Evolutionary conservation across 2,888 invertebrate species (phyloP).

Genomic region (Oscheius sp.): DNA sequence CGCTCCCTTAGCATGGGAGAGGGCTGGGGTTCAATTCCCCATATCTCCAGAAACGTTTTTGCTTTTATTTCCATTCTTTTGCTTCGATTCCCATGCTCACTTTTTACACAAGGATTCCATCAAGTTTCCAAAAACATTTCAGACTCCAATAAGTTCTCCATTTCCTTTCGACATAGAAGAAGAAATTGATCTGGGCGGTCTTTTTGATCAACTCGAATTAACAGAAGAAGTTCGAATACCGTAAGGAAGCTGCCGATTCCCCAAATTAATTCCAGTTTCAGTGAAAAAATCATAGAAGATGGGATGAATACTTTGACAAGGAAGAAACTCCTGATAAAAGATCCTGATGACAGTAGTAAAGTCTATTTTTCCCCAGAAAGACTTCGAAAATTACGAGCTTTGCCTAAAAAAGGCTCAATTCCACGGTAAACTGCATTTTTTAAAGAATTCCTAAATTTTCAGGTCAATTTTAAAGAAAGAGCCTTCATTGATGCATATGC

Average conservation of each 20-base stretch:
- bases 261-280: constrained; percentile 1
- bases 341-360: constrained; percentile 35
- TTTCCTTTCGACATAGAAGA: constrained; percentile 31
- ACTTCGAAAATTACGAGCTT: neutral
- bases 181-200: constrained; percentile 19
- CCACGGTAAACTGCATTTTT: constrained; percentile 12
- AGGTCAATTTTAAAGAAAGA: constrained; percentile 50
- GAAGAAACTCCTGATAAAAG: constrained; percentile 36
- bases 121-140: too few relatives aligned
- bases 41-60: constrained; percentile 48
- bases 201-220: constrained; percentile 30
- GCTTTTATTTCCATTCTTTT: too few relatives aligned
- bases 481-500: constrained; percentile 42
- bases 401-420: constrained; percentile 31
- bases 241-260: too few relatives aligned
- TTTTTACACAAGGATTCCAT: too few relatives aligned
- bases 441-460: neutral
- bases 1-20: constrained; percentile 61
- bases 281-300: neutral
- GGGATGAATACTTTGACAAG: constrained; percentile 19
- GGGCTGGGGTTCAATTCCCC: constrained; percentile 55
- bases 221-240: constrained; percentile 4
- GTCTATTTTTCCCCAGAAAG: constrained; percentile 31
- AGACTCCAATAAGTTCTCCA: constrained; percentile 14
- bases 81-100: too few relatives aligned